Percentiles rank a stretch among this genome's conserved stretches.
Conservation (phyloP, 2,888 invertebrate genomes). For the Thalpophila matura region DNA sequence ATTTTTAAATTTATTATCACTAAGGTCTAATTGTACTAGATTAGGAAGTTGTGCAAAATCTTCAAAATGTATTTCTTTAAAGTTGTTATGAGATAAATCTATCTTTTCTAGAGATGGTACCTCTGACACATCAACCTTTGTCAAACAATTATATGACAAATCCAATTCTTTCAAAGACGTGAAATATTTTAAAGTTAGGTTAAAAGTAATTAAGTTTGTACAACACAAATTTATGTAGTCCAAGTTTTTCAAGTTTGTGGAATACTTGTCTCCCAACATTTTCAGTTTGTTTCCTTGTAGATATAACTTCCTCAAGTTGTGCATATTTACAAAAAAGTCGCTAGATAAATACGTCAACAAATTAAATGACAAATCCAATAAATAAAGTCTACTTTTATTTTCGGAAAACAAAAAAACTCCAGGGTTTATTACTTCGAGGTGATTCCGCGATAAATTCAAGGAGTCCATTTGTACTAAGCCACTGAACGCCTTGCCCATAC, state of each 20-base stretch:
- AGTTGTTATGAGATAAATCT: constrained; percentile 45
- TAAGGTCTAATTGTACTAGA: constrained; percentile 30
- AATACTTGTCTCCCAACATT: background rate
- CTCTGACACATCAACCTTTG: too few relatives aligned
- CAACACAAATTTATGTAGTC: constrained; percentile 50
- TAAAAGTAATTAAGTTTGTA: constrained; percentile 26
- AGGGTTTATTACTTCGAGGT: constrained; percentile 31
- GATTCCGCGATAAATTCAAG: constrained; percentile 55
- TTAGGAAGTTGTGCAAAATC: constrained; percentile 4
- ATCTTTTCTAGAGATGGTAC: constrained; percentile 20
- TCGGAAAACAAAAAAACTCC: constrained; percentile 36
- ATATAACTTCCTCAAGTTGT: constrained; percentile 44
- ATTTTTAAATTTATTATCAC: constrained; percentile 34
- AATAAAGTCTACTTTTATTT: constrained; percentile 33
- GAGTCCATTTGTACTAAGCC: constrained; percentile 46
- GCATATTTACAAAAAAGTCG: constrained; percentile 32
- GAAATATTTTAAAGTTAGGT: constrained; percentile 22
- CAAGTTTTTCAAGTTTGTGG: constrained; percentile 32
- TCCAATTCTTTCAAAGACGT: constrained; percentile 36
- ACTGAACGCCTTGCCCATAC: constrained; percentile 38
- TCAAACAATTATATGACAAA: constrained; percentile 51
- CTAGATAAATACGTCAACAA: constrained; percentile 33
- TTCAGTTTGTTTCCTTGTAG: constrained; percentile 53
- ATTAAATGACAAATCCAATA: constrained; percentile 57
- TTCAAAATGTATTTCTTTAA: constrained; percentile 16